Conservation (phyloP, 2,797 vertebrate genomes). For the Aphelocoma californica region DNA sequence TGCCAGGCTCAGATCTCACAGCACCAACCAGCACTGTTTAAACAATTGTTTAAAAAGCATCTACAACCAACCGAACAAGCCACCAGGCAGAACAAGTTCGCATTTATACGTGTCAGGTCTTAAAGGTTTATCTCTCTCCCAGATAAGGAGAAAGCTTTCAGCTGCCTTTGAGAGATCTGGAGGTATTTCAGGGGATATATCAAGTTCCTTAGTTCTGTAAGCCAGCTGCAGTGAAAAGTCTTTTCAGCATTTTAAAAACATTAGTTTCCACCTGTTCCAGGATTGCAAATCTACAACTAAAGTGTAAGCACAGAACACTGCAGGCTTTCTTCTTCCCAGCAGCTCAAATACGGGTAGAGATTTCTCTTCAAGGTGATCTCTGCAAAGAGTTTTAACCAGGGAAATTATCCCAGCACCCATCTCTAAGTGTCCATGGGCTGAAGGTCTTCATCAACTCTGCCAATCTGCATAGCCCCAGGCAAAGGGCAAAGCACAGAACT, state of each 20-base stretch:
- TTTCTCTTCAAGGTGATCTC: neutral
- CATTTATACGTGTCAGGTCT: neutral
- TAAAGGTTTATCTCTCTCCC: neutral
- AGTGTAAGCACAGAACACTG: neutral
- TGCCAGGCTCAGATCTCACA: neutral
- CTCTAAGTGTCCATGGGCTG: neutral
- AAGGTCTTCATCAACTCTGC: neutral
- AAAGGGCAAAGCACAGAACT: neutral
- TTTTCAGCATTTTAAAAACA: neutral
- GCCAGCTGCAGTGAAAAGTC: neutral
- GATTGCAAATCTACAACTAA: neutral
- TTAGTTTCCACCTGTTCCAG: neutral
- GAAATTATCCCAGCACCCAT: neutral
- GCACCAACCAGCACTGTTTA: neutral
- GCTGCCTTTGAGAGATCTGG: neutral
- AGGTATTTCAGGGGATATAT: constrained; percentile 1
- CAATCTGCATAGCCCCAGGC: neutral
- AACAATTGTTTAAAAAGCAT: neutral
- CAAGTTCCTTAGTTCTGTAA: neutral
- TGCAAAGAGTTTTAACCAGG: neutral
- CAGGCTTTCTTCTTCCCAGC: neutral
- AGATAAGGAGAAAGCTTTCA: constrained; percentile 6
- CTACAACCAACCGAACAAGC: neutral
- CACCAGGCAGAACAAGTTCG: neutral
- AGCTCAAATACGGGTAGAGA: neutral